These are phyloP conservation scores for Riparia riparia DNA, from an alignment of 2,113 vertebrate species.

Conservation along the genomic window DNA sequence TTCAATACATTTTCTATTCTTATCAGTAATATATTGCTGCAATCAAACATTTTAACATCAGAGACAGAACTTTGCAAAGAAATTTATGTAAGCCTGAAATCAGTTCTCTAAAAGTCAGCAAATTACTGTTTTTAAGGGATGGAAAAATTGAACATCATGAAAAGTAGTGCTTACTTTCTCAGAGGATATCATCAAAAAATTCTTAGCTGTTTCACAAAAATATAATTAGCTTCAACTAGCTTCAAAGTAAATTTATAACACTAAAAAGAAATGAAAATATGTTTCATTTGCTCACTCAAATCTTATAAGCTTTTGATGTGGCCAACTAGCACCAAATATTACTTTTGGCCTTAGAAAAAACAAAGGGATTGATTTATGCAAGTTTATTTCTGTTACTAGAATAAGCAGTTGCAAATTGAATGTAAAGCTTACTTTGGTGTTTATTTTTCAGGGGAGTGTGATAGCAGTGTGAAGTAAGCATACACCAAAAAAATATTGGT, in stretches of 20 bases:
- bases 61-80: not conserved
- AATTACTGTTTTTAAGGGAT: not conserved
- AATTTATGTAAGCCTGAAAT: not conserved
- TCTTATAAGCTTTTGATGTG: constrained; percentile 48
- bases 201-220: not conserved
- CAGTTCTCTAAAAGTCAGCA: not conserved
- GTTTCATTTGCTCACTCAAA: constrained; percentile 10
- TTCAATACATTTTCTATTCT: not conserved
- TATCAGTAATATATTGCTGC: not conserved
- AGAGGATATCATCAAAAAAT: not conserved
- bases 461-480: not conserved
- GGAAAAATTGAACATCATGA: not conserved
- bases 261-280: constrained; percentile 11
- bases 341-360: constrained; percentile 30
- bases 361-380: not conserved
- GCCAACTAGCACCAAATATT: constrained; percentile 7
- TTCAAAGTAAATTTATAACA: not conserved
- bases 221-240: not conserved
- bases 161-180: not conserved
- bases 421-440: not conserved
- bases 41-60: not conserved
- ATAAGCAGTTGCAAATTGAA: constrained; percentile 24
- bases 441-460: constrained; percentile 10
- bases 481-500: not conserved
- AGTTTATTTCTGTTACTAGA: constrained; percentile 37